Conservation (phyloP, 2,113 vertebrate genomes). For the Ploceus nigricollis region DNA sequence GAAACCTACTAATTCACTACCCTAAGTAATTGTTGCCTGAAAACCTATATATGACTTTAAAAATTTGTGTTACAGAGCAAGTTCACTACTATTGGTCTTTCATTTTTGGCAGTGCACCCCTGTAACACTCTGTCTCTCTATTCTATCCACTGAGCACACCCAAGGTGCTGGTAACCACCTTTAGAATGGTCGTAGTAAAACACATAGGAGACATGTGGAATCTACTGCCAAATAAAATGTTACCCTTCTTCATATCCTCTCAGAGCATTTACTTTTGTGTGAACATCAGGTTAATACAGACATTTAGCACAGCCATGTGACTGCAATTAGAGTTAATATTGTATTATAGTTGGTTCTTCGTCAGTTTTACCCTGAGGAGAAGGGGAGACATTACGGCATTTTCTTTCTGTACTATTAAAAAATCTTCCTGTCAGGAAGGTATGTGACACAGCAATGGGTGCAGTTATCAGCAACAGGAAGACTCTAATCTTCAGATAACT, state of each 20-base stretch:
- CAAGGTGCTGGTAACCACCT: background rate
- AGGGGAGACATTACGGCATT: background rate
- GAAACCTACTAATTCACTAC: background rate
- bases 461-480: background rate
- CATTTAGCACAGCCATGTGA: background rate
- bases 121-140: background rate
- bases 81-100: background rate
- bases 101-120: background rate
- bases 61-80: background rate
- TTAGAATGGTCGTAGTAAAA: background rate
- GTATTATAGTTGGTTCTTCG: background rate
- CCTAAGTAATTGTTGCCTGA: background rate
- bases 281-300: background rate
- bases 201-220: too few species aligned
- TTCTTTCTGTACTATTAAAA: background rate
- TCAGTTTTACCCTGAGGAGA: background rate
- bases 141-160: fast-evolving
- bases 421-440: background rate
- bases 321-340: background rate
- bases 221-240: background rate
- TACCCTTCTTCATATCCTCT: background rate
- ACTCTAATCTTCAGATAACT: background rate
- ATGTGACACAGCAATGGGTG: background rate
- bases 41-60: background rate
- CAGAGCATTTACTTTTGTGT: background rate